Conservation (phyloP, 2,113 vertebrate genomes). For the Psophia crepitans region DNA sequence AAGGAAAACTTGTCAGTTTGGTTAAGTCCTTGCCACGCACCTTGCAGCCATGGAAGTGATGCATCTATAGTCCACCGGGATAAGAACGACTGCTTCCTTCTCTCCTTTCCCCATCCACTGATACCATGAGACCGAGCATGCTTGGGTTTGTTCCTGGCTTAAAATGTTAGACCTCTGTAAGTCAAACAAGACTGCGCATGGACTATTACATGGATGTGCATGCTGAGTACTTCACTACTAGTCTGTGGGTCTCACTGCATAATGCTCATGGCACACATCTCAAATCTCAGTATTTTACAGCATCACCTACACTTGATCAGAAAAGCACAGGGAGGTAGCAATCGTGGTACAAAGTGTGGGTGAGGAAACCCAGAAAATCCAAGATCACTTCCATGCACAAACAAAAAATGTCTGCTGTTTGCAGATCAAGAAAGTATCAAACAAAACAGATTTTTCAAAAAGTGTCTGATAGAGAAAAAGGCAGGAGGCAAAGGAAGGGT, state of each 20-base stretch:
- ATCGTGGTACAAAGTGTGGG: background rate
- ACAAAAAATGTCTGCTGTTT: background rate
- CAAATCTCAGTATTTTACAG: background rate
- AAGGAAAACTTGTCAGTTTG: background rate
- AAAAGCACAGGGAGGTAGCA: background rate
- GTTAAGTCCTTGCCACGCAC: background rate
- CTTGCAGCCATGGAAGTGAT: background rate
- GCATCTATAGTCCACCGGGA: background rate
- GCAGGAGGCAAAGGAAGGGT: background rate
- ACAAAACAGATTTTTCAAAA: background rate
- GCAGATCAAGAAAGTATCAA: background rate
- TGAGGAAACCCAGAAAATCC: too few relatives aligned
- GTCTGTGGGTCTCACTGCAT: fast-evolving
- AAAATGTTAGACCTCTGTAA: background rate
- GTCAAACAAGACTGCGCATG: background rate
- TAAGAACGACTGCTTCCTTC: background rate
- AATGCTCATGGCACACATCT: background rate
- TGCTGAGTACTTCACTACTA: background rate
- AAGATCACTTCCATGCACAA: background rate
- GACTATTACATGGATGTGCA: background rate
- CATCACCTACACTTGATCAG: background rate
- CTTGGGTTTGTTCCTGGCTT: background rate
- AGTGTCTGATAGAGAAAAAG: background rate
- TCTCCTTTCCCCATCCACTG: background rate
- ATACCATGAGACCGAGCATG: background rate